Evolutionary conservation across 1,140 invertebrate species (phyloP).

Genomic region (Aricia agestis): DNA sequence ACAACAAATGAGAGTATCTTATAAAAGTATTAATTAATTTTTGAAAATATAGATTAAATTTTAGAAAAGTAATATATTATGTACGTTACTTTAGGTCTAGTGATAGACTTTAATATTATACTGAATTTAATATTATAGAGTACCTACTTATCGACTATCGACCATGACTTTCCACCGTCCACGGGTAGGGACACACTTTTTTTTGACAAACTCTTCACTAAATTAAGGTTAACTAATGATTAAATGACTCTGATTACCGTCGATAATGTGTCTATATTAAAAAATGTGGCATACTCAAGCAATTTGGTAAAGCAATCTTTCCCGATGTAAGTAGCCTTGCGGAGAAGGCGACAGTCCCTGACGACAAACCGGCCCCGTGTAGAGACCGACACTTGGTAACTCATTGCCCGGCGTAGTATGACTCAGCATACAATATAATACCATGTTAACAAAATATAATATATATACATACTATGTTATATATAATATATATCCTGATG

Average conservation of each 20-base stretch:
- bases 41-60: not conserved
- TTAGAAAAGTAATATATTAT: not conserved
- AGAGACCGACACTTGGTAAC: not conserved
- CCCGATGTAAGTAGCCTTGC: not conserved
- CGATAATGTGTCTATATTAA: too few relatives aligned
- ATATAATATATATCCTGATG: not conserved
- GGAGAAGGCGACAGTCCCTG: not conserved
- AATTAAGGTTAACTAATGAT: too few relatives aligned
- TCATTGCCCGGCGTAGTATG: not conserved
- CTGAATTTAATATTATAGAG: too few relatives aligned
- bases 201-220: too few relatives aligned
- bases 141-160: too few relatives aligned
- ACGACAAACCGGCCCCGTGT: not conserved
- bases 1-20: conserved; percentile 22
- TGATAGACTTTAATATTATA: too few relatives aligned
- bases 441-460: not conserved
- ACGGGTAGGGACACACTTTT: too few relatives aligned
- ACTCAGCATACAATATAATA: not conserved
- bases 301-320: not conserved
- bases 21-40: not conserved
- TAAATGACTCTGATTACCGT: too few relatives aligned
- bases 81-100: too few relatives aligned
- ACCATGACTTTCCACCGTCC: too few relatives aligned
- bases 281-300: too few relatives aligned
- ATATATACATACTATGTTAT: not conserved